Evolutionary conservation across 2,888 invertebrate genomes (phyloP).

Genomic region (Lobophora halterata): DNA sequence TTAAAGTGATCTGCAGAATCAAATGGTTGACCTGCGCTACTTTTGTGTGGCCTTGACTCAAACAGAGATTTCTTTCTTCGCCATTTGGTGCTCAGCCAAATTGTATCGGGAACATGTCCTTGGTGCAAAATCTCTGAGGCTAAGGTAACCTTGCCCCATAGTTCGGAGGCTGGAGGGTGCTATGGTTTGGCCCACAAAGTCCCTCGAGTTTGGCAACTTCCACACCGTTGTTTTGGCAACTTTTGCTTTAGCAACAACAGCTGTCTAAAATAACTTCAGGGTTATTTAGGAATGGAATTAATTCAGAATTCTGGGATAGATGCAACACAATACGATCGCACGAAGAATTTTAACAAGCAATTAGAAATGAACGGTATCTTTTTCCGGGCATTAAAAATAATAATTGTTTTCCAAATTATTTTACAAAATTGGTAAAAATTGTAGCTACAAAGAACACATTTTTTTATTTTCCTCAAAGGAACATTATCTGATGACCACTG

Average conservation of each 20-base stretch:
- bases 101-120: slow-evolving; percentile 29
- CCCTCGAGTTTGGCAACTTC: slow-evolving; percentile 26
- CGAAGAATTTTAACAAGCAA: slow-evolving; percentile 3
- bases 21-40: slow-evolving; percentile 36
- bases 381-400: not conserved
- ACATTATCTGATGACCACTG: slow-evolving; percentile 33
- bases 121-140: slow-evolving; percentile 29
- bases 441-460: slow-evolving; percentile 22
- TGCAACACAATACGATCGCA: not conserved
- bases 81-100: slow-evolving; percentile 42
- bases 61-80: slow-evolving; percentile 31
- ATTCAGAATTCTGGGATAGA: slow-evolving; percentile 9
- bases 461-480: slow-evolving; percentile 27
- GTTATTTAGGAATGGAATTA: slow-evolving; percentile 5
- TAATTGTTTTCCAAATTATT: slow-evolving; percentile 13
- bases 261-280: slow-evolving; percentile 13
- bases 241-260: slow-evolving; percentile 16
- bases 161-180: slow-evolving; percentile 40
- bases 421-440: slow-evolving; percentile 18
- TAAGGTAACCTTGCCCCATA: slow-evolving; percentile 37
- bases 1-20: slow-evolving; percentile 16
- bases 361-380: not conserved
- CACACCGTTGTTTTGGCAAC: slow-evolving; percentile 20
- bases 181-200: slow-evolving; percentile 43
- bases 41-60: slow-evolving; percentile 41